Base-by-base conservation (phyloP, 2,113 vertebrate species). In the Pristiophorus japonicus region DNA sequence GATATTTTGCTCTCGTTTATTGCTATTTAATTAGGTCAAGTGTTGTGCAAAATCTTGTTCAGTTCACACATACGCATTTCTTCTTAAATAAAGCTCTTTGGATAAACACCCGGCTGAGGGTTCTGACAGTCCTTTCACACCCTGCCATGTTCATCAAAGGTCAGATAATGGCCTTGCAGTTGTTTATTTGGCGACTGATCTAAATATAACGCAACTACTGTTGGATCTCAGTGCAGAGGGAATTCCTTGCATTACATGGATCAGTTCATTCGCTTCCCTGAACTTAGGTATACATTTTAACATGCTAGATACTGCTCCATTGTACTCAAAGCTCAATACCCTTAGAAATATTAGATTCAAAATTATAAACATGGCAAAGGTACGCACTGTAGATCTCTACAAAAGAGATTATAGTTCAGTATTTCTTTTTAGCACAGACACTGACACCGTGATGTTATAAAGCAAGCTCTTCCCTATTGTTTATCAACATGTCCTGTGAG, bases 141-240 rank as follows among this genome's bases (percentile, higher is more conserved):
- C 92, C 94, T 14, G 96, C 95, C 96, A 96, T 96, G 97, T 97
- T 97, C 97, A 96, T 96, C 55, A 0, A 96, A 96, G 96, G 96
- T 97, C 97, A 96, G 96, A 96, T 95, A 85, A 95, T 88, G 92
- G 93, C 95, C 95, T 94, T 96, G 96, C 95, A 88, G 96, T 63
- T 88, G 95, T 3, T 90, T 91, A 78, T 96, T 96, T 63, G 42
- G 96, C 3, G 14, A 30, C 51, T 30, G 85, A 88, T 88, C 8
- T 30, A 30, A 88, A 16, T 51, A 59, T 12, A 88, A 85, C 7
- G 1, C 16, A 85, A 30, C 47, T 27, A 51, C 6, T 51, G 84
- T 55, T 87, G 84, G 84, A 55, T 87, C 51, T 91, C 88, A 38
- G 51, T 8, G 55, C 59, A 16, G 30, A 63, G 12, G 14, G 34